phyloP scores from a whole-genome alignment of 2,113 vertebrate species.

The Varanus salvator region DNA sequence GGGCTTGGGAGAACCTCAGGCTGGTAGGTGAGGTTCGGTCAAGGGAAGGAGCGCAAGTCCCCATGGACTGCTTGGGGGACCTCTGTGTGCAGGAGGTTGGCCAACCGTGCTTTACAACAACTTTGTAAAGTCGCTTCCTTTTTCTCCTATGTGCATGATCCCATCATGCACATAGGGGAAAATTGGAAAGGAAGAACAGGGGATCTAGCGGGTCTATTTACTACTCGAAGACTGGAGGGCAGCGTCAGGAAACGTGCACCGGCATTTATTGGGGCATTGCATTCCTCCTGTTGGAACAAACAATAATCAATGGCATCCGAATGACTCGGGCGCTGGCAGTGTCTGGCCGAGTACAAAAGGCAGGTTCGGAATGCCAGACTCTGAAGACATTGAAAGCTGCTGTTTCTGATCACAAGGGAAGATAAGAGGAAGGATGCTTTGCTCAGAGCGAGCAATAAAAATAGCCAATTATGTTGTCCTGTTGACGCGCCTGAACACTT shows the following conservation, averaged over 20 bases:
- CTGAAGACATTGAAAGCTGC: slow-evolving; percentile 54
- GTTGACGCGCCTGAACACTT: background rate
- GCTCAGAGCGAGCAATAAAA: background rate
- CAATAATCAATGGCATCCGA: slow-evolving; percentile 7
- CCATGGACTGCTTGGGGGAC: background rate
- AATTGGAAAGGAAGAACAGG: background rate
- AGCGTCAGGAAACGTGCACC: slow-evolving; percentile 41
- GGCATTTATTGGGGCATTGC: background rate
- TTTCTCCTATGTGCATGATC: background rate
- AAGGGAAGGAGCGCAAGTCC: too few relatives aligned
- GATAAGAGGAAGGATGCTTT: slow-evolving; percentile 47
- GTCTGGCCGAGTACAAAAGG: slow-evolving; percentile 40
- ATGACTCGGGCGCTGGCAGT: background rate
- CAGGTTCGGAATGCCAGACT: slow-evolving; percentile 49
- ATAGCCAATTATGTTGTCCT: background rate
- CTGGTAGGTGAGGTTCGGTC: too few relatives aligned
- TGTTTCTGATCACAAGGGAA: slow-evolving; percentile 59
- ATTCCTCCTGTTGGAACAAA: slow-evolving; percentile 56
- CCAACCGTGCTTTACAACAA: background rate
- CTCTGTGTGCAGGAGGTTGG: background rate
- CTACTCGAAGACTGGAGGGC: background rate
- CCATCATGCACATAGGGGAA: background rate
- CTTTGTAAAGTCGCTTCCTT: background rate
- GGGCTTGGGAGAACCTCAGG: too few relatives aligned
- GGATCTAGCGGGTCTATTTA: slow-evolving; percentile 30